These are phyloP conservation scores for Scaptomyza reducta DNA, from an alignment of 2,888 invertebrate genomes.

Conservation along the genomic window DNA sequence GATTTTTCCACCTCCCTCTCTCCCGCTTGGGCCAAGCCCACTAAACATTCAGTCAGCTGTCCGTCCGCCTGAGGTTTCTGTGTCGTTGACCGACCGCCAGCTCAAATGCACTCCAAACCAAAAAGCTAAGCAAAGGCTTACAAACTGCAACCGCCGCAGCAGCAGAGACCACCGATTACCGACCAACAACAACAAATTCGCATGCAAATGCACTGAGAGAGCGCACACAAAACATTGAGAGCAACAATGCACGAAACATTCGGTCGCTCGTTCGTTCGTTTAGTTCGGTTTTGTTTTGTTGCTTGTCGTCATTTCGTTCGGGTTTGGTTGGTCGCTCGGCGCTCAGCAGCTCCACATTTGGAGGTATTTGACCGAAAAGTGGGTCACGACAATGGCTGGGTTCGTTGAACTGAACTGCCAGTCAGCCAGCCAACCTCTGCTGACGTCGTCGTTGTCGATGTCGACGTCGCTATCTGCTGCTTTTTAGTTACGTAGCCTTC, in stretches of 20 bases:
- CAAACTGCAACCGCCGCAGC: slow-evolving; percentile 43
- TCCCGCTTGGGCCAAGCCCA: slow-evolving; percentile 58
- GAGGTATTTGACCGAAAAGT: slow-evolving; percentile 85
- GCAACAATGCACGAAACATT: slow-evolving; percentile 28
- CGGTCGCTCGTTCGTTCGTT: slow-evolving; percentile 17
- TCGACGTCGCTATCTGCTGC: slow-evolving; percentile 40
- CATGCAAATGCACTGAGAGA: slow-evolving; percentile 66
- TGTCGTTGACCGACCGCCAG: slow-evolving; percentile 83
- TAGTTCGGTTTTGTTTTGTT: slow-evolving; percentile 17
- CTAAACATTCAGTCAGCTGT: slow-evolving; percentile 46
- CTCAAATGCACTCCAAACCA: slow-evolving; percentile 78
- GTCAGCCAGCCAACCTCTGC: slow-evolving; percentile 65
- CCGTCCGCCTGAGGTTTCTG: slow-evolving; percentile 73
- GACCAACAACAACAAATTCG: slow-evolving; percentile 57
- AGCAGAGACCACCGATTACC: background rate
- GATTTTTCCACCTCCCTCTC: background rate
- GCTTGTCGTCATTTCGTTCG: slow-evolving; percentile 16
- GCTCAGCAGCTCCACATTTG: slow-evolving; percentile 83
- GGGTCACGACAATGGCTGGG: slow-evolving; percentile 85
- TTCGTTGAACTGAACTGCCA: slow-evolving; percentile 84
- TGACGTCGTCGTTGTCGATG: slow-evolving; percentile 59
- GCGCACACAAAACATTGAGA: slow-evolving; percentile 45
- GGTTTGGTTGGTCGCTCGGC: slow-evolving; percentile 39
- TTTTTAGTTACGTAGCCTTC: slow-evolving; percentile 76
- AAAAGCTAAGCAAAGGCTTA: slow-evolving; percentile 55